Conservation (phyloP, 2,113 vertebrate genomes). For the Sphaerodactylus townsendi region DNA sequence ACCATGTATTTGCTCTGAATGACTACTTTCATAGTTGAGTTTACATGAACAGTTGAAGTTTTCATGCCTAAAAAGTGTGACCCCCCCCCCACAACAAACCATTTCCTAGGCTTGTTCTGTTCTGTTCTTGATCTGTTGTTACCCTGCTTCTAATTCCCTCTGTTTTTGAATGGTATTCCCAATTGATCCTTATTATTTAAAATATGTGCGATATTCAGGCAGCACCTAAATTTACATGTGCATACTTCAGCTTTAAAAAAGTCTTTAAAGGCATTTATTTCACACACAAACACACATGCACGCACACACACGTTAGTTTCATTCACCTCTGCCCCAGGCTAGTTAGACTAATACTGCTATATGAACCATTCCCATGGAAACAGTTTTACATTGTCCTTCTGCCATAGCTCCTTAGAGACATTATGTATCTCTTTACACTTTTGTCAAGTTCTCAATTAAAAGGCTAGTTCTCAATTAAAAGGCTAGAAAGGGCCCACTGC, state of each 20-base stretch:
- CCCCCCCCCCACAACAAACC: not conserved
- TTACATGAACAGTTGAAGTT: not conserved
- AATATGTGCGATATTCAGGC: constrained; percentile 47
- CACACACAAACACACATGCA: too few relatives aligned
- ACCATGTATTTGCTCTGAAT: not conserved
- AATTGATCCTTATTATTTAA: constrained; percentile 25
- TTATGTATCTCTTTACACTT: constrained; percentile 58
- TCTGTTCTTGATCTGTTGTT: not conserved
- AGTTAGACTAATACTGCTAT: constrained; percentile 64
- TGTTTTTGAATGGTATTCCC: not conserved
- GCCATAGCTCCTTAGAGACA: constrained; percentile 56
- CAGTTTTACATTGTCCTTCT: constrained; percentile 55
- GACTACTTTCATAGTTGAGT: too few relatives aligned
- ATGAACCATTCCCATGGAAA: constrained; percentile 74
- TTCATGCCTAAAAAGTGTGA: not conserved
- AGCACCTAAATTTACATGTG: constrained; percentile 62
- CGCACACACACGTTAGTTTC: constrained; percentile 66
- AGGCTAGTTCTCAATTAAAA: constrained; percentile 63
- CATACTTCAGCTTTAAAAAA: constrained; percentile 60
- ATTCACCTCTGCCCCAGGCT: constrained; percentile 64
- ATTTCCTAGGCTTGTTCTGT: not conserved
- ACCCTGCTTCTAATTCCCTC: not conserved
- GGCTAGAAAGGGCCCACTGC: not conserved
- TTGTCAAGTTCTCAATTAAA: constrained; percentile 63
- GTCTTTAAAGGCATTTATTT: constrained; percentile 61